A percentile compares a stretch with the other conserved stretches of the same genome.
Conservation (phyloP, 2,888 invertebrate species). For the Troides oblongomaculatus region DNA sequence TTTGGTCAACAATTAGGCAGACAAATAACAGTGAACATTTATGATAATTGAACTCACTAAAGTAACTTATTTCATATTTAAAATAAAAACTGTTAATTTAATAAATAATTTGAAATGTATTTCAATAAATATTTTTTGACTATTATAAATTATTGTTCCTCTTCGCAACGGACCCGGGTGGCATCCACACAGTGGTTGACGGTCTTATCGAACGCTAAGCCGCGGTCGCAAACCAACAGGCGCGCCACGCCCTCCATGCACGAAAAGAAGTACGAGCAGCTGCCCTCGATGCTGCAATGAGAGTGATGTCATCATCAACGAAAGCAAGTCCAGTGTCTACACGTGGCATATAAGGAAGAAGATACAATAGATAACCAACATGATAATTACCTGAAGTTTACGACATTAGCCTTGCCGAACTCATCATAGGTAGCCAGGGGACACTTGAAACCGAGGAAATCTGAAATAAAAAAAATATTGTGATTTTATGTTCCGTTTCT, state of each 20-base stretch:
- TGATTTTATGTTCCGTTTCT: neutral
- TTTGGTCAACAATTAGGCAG: no score
- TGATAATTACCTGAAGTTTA: constrained; percentile 52
- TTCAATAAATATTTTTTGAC: neutral
- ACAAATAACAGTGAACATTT: no score
- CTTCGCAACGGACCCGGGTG: constrained; percentile 19
- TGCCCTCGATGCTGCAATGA: constrained; percentile 46
- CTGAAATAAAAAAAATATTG: constrained; percentile 41
- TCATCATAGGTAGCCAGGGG: constrained; percentile 47
- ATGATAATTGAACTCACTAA: no score
- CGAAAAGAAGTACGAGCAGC: constrained; percentile 59
- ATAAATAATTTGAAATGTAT: neutral
- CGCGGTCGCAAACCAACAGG: constrained; percentile 55
- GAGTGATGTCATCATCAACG: neutral
- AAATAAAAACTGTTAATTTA: neutral
- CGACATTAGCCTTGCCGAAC: constrained; percentile 38
- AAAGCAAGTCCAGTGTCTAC: no score
- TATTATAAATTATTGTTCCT: neutral
- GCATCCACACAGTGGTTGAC: constrained; percentile 36
- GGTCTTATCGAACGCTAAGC: constrained; percentile 50
- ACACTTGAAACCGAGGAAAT: constrained; percentile 56
- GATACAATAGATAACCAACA: neutral
- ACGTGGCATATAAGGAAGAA: neutral
- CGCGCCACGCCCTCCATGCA: constrained; percentile 50
- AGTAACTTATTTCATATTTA: no score